These are phyloP conservation scores for Zoanthus gigantus DNA, from an alignment of 92 coral and sea anemone genomes.

Conservation along the genomic window DNA sequence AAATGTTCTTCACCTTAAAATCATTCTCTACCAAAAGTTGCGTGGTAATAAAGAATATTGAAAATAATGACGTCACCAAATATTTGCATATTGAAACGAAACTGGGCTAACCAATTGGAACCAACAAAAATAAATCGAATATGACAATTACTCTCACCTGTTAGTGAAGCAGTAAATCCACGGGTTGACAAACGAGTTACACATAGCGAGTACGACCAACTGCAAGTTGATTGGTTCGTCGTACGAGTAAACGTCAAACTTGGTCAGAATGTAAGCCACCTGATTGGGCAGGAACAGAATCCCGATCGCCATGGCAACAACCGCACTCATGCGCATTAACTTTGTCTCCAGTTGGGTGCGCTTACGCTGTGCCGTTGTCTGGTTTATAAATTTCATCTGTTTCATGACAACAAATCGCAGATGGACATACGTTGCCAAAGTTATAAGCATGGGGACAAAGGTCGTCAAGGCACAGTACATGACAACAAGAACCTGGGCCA, in stretches of 20 bases:
- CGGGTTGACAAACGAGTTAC: conserved; percentile 32
- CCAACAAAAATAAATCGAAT: too few species aligned
- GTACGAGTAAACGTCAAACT: conserved; percentile 32
- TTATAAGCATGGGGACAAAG: conserved; percentile 29
- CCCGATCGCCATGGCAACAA: conserved; percentile 27
- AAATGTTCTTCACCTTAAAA: too few species aligned
- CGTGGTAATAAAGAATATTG: too few species aligned
- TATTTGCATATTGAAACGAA: too few species aligned
- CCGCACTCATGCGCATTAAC: conserved; percentile 25
- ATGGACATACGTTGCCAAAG: conserved; percentile 29
- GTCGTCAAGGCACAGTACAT: conserved; percentile 35
- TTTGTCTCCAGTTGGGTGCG: conserved; percentile 16
- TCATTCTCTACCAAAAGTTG: too few species aligned
- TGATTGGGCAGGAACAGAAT: conserved; percentile 36
- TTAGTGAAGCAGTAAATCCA: conserved; percentile 30
- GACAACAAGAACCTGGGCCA: conserved; percentile 23
- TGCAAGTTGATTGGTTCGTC: conserved; percentile 38
- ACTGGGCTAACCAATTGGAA: too few species aligned
- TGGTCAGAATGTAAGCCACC: conserved; percentile 40
- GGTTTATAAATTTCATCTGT: neutral
- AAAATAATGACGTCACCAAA: too few species aligned
- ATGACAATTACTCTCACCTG: conserved; percentile 3
- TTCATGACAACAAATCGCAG: conserved; percentile 16
- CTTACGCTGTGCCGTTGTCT: conserved; percentile 3
- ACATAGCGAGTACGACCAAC: conserved; percentile 30